phyloP scores from a whole-genome alignment of 2,888 invertebrate genomes.

The Smittia sp. region DNA sequence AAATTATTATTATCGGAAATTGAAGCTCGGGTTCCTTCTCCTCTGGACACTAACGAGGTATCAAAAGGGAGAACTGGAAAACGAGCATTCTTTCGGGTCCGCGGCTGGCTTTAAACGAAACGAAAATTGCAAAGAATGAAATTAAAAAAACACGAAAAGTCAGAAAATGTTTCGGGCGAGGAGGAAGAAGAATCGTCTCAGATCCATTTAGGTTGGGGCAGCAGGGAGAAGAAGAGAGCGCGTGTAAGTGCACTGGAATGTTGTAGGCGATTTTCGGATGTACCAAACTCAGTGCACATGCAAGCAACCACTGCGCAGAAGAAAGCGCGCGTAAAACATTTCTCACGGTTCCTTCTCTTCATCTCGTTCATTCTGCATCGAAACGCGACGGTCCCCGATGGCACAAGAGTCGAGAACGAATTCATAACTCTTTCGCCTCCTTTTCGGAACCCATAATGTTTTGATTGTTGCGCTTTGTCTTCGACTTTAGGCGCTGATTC shows the following conservation, averaged over 20 bases:
- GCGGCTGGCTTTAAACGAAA: conserved; percentile 23
- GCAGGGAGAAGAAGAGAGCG: not conserved
- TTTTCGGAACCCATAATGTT: conserved; percentile 17
- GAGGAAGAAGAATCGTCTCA: not conserved
- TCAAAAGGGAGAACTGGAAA: conserved; percentile 18
- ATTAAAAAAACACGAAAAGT: conserved; percentile 38
- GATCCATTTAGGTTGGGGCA: not conserved
- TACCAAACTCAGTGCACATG: not conserved
- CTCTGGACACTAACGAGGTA: conserved; percentile 36
- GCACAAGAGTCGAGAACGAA: conserved; percentile 18
- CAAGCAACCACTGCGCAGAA: not conserved
- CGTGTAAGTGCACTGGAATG: conserved; percentile 30
- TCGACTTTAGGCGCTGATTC: conserved; percentile 27
- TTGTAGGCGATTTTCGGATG: conserved; percentile 38
- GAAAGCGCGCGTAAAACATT: conserved; percentile 38
- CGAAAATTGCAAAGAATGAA: conserved; percentile 18
- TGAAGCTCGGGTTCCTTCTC: conserved; percentile 28
- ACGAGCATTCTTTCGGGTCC: conserved; percentile 12
- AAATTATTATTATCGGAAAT: conserved; percentile 41
- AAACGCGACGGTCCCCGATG: not conserved
- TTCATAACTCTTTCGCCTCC: not conserved
- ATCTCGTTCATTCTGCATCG: not conserved
- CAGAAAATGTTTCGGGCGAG: not conserved
- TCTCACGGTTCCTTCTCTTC: conserved; percentile 34
- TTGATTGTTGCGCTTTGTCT: not conserved